Base-by-base conservation (phyloP, 2,888 invertebrate species). In the Eupithecia inturbata region DNA sequence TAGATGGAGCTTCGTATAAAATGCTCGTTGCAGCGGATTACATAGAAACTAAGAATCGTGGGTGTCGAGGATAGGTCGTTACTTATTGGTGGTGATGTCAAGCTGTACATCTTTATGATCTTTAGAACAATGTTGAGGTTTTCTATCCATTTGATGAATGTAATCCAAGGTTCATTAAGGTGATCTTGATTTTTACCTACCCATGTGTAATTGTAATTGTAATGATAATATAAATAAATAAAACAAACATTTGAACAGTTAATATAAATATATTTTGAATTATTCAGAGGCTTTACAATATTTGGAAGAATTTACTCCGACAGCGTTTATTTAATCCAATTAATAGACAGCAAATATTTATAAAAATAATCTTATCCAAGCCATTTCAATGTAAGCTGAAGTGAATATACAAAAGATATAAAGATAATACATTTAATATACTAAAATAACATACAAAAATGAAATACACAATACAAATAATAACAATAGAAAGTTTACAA, bases 241-340 rank as follows among this genome's bases (percentile, higher is more conserved):
- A 94, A 92, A 93, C 92, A 83, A 88, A 86, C 88, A 88, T 83
- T 82, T 94, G 94, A 94, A 94, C 94, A 94, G 94, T 94, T 94
- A 94, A 94, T 94, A 94, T 94, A 94, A 94, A 94, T 94, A 94
- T 94, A 94, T 93, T 94, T 94, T 92, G 92, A 94, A 94, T 94
- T 92, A 94, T 93, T 92, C 94, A 93, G 94, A 94, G 94, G 93
- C 94, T 93, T 93, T 91, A 94, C 93, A 93, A 93, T 94, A 94
- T 92, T 92, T 92, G 93, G 94, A 93, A 94, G 93, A 94, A 92
- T 92, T 89, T 89, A 83, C 81, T 85, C 84, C 84, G 89, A 90
- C 89, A 89, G 91, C 88, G 84, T 86, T 83, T 79, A 85, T 82
- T 79, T 80, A 85, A 66, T 85, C 81, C 82, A 81, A 83, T 84